Conservation (phyloP, 2,888 invertebrate species). For the Embidobia sp. region DNA sequence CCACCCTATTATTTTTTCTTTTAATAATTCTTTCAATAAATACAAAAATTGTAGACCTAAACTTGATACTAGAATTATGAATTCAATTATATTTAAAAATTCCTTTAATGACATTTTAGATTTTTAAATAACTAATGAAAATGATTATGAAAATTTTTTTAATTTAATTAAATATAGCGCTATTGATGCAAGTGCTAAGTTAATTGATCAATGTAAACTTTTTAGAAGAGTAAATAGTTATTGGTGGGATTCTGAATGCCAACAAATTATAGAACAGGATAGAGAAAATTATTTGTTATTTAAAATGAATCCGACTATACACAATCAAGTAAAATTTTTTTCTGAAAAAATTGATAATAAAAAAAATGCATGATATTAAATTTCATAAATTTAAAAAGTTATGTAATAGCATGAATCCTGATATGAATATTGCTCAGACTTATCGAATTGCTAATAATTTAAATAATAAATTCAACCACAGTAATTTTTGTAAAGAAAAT, state of each 20-base stretch:
- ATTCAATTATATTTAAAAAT: neutral
- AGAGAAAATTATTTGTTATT: slow-evolving; percentile 1
- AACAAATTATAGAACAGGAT: neutral
- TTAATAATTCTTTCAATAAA: neutral
- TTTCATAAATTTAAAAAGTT: slow-evolving; percentile 1
- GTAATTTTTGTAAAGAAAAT: neutral
- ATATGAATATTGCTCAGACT: neutral
- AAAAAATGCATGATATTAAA: slow-evolving; percentile 3
- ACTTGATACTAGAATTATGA: neutral
- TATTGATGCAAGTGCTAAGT: slow-evolving; percentile 1
- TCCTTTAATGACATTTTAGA: neutral
- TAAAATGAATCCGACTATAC: slow-evolving; percentile 5
- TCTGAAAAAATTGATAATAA: neutral
- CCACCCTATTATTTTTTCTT: neutral
- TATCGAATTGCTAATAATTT: slow-evolving; percentile 7
- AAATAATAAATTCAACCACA: slow-evolving; percentile 6
- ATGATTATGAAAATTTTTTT: slow-evolving; percentile 2
- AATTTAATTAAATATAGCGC: neutral
- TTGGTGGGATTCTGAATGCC: slow-evolving; percentile 24
- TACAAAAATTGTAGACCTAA: slow-evolving; percentile 5
- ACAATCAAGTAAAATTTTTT: slow-evolving; percentile 6
- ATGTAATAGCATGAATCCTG: neutral
- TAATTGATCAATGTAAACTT: neutral
- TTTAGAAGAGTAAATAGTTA: neutral
- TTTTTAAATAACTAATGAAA: neutral